phyloP scores from a whole-genome alignment of 2,113 vertebrate genomes.

The Gymnocephalus cernua region DNA sequence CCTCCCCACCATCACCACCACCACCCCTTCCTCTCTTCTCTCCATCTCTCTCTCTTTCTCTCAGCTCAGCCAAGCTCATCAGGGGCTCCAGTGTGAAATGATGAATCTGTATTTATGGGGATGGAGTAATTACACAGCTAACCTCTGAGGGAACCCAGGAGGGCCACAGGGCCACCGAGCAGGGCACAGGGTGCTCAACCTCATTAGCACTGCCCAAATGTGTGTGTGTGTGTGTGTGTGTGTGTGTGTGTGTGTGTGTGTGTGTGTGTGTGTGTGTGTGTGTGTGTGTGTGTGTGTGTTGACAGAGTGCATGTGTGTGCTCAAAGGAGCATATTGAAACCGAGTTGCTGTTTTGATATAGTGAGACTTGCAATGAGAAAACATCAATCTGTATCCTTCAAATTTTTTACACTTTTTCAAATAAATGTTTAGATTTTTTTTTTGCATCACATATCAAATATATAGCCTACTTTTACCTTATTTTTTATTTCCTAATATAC shows the following conservation, averaged over 20 bases:
- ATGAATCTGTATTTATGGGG: constrained; percentile 98
- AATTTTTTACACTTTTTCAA: not conserved
- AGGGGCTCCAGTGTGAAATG: constrained; percentile 97
- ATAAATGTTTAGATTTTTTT: not conserved
- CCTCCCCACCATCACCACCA: not conserved
- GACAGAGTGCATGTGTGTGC: constrained; percentile 58
- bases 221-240: constrained; percentile 67
- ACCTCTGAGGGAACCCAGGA: constrained; percentile 97
- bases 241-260: constrained; percentile 55
- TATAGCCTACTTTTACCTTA: not conserved
- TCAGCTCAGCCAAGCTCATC: constrained; percentile 90
- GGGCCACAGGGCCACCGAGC: constrained; percentile 95
- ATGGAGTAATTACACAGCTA: constrained; percentile 98
- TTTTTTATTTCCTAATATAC: not conserved
- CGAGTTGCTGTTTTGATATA: constrained; percentile 57
- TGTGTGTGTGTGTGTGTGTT: constrained; percentile 56
- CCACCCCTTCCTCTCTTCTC: not conserved
- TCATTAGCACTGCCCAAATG: constrained; percentile 93
- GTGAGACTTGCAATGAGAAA: constrained; percentile 38
- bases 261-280: constrained; percentile 61
- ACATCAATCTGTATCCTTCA: constrained; percentile 20
- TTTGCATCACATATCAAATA: not conserved
- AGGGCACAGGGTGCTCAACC: constrained; percentile 94
- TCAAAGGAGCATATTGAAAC: constrained; percentile 47
- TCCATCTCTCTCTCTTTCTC: constrained; percentile 53